These are phyloP conservation scores for Ceyx cyanopectus DNA, from an alignment of 2,113 vertebrate species.

Conservation along the genomic window DNA sequence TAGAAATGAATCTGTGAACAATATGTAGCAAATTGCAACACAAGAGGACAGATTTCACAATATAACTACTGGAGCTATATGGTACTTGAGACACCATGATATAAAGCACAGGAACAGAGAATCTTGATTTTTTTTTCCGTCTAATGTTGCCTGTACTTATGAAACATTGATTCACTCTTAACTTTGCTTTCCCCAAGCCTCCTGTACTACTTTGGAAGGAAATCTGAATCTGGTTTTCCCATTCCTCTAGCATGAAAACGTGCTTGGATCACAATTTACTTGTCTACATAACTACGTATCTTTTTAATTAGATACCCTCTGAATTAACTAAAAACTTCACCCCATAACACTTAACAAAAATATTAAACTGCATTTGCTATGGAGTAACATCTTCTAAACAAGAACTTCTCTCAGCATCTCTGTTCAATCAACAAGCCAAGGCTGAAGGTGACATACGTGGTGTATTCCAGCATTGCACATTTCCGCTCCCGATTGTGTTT, in stretches of 20 bases:
- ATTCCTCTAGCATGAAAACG: neutral
- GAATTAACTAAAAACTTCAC: neutral
- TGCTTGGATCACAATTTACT: neutral
- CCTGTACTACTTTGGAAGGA: neutral
- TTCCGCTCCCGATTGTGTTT: constrained; percentile 81
- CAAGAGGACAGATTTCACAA: neutral
- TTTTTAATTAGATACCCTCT: neutral
- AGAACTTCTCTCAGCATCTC: neutral
- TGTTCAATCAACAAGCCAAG: neutral
- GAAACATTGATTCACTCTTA: neutral
- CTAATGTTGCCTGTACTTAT: neutral
- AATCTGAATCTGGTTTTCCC: neutral
- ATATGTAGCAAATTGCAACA: neutral
- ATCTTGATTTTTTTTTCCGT: neutral
- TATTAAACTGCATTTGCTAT: neutral
- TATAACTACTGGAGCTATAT: neutral
- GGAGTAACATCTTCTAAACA: neutral
- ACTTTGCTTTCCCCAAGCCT: neutral
- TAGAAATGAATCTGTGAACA: neutral
- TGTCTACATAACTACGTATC: neutral
- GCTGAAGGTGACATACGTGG: constrained; percentile 66
- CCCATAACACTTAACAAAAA: neutral
- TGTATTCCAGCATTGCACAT: constrained; percentile 80
- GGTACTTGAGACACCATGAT: neutral
- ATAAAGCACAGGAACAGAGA: neutral